Percentiles rank a stretch among this genome's conserved stretches.
These are phyloP conservation scores for Nemopilema nomurai DNA, from an alignment of 30 jellyfish, hydroid and myxozoan genomes.

Conservation along the genomic window DNA sequence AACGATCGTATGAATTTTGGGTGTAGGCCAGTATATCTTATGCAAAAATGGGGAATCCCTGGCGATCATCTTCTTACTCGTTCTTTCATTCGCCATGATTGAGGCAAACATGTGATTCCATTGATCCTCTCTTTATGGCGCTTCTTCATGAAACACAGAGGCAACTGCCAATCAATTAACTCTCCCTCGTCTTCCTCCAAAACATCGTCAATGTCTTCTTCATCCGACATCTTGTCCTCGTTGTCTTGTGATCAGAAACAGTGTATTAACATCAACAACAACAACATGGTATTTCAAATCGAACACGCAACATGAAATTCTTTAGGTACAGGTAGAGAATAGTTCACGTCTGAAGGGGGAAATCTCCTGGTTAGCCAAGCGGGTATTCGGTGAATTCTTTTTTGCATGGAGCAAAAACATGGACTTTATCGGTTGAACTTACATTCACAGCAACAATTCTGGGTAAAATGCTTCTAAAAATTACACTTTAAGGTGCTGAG, in stretches of 20 bases:
- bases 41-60: not conserved
- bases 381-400: too few species aligned
- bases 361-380: too few species aligned
- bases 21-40: not conserved
- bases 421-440: too few species aligned
- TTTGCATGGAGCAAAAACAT: too few species aligned
- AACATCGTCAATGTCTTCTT: conserved; percentile 70
- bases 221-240: conserved; percentile 59
- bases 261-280: not conserved
- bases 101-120: conserved; percentile 69
- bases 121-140: conserved; percentile 92
- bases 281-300: not conserved
- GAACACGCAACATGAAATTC: not conserved
- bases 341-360: not conserved
- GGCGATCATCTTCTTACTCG: conserved; percentile 46
- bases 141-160: conserved; percentile 91
- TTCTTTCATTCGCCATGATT: conserved; percentile 95
- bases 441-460: too few species aligned
- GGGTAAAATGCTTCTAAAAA: too few species aligned
- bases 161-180: conserved; percentile 91
- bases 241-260: not conserved
- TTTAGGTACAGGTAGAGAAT: not conserved
- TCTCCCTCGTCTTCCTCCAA: conserved; percentile 92
- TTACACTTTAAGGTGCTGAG: too few species aligned
- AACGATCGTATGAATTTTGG: not conserved